A percentile compares a stretch with the other conserved stretches of the same genome.
These are phyloP conservation scores for Oryzias curvinotus DNA, from an alignment of 2,113 vertebrate genomes.

Conservation along the genomic window DNA sequence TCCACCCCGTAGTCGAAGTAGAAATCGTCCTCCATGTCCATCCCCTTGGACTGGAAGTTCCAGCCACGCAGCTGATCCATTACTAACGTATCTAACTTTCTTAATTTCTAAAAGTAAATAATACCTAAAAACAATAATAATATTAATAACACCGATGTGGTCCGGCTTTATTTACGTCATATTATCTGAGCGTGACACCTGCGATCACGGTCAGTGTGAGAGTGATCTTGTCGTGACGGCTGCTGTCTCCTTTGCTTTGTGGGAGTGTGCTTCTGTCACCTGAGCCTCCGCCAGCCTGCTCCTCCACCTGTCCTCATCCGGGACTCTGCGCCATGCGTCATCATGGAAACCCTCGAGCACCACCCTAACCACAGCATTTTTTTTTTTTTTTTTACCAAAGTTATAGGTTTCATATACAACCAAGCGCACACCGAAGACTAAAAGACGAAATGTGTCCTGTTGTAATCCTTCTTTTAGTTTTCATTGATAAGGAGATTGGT, in stretches of 20 bases:
- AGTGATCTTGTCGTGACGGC: background rate
- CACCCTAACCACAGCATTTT: too few relatives aligned
- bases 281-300: slow-evolving; percentile 33
- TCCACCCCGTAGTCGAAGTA: slow-evolving; percentile 70
- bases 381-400: too few relatives aligned
- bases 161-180: background rate
- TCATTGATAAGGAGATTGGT: background rate
- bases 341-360: background rate
- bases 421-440: too few relatives aligned
- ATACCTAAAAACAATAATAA: background rate
- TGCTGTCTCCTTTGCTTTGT: slow-evolving; percentile 28
- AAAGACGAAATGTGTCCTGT: too few relatives aligned
- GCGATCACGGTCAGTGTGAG: background rate
- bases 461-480: too few relatives aligned
- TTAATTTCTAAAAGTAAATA: background rate
- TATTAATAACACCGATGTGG: background rate
- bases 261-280: slow-evolving; percentile 45
- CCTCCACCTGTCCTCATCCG: slow-evolving; percentile 33
- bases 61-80: slow-evolving; percentile 70
- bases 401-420: too few relatives aligned
- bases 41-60: slow-evolving; percentile 59
- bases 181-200: slow-evolving; percentile 15
- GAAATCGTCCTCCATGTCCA: slow-evolving; percentile 73
- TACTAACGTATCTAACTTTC: background rate
- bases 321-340: background rate